A percentile compares a stretch with the other conserved stretches of the same genome.
Evolutionary conservation across 2,797 vertebrate species (phyloP).

Genomic region (Bothrops alternatus): DNA sequence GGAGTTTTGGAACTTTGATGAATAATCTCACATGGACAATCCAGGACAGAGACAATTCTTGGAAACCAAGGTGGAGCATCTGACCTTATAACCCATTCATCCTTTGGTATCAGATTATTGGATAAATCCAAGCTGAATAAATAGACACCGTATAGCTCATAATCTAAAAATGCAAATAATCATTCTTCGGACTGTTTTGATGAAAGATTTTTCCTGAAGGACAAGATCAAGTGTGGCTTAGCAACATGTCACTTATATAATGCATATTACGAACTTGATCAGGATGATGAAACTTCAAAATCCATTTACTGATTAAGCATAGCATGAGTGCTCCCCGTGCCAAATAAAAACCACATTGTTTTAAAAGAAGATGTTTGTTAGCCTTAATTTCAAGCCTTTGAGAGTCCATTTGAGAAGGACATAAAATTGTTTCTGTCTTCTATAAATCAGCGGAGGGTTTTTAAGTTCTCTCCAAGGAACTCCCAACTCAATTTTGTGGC

Average conservation of each 20-base stretch:
- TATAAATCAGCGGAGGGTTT: slow-evolving; percentile 38
- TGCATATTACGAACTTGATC: background rate
- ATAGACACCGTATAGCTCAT: background rate
- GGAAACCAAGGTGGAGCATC: background rate
- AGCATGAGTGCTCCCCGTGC: fast-evolving
- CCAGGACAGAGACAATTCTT: background rate
- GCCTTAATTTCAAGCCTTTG: background rate
- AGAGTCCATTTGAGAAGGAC: slow-evolving; percentile 16
- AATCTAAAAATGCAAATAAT: background rate
- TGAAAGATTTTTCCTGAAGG: background rate
- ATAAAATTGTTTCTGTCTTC: slow-evolving; percentile 39
- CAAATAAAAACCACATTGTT: slow-evolving; percentile 13
- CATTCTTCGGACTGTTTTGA: background rate
- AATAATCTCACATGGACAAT: background rate
- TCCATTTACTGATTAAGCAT: background rate
- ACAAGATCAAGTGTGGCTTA: fast-evolving
- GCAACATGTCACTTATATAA: background rate
- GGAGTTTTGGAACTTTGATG: background rate
- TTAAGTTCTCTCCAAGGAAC: slow-evolving; percentile 14
- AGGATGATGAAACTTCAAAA: background rate
- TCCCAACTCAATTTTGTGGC: slow-evolving; percentile 14
- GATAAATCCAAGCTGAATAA: background rate
- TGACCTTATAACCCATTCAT: background rate
- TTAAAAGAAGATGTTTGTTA: slow-evolving; percentile 10
- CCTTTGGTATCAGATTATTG: background rate